These are phyloP conservation scores for Holotrichia oblita DNA, from an alignment of 1,140 invertebrate species.

Conservation along the genomic window DNA sequence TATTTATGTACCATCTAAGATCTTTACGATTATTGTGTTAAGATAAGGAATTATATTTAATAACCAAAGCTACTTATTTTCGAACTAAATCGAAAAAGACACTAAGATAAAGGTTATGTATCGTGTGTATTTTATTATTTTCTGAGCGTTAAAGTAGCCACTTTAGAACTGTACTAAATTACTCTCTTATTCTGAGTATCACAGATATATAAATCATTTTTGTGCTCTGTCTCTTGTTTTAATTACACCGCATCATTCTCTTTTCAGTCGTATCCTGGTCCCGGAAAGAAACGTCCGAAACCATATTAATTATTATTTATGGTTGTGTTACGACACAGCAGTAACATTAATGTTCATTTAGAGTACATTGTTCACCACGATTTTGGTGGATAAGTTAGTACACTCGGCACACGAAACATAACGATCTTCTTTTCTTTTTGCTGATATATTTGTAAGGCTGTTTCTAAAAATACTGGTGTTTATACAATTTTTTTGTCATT, in stretches of 20 bases:
- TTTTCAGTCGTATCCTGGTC: background rate
- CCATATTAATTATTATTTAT: conserved; percentile 21
- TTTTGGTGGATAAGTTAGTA: background rate
- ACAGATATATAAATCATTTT: conserved; percentile 4
- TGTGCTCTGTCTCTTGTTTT: conserved; percentile 3
- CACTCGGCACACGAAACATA: too few species aligned
- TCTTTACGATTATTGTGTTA: too few species aligned
- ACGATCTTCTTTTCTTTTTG: too few species aligned
- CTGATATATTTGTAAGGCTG: too few species aligned
- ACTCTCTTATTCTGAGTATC: background rate
- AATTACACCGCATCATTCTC: conserved; percentile 12
- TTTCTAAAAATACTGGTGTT: too few species aligned
- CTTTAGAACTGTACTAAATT: background rate
- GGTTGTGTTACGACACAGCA: background rate
- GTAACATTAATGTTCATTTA: conserved; percentile 14
- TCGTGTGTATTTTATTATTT: background rate
- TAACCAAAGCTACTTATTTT: too few species aligned
- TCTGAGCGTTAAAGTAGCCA: background rate
- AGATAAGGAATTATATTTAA: too few species aligned
- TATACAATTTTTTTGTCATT: too few species aligned
- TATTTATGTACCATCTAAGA: too few species aligned
- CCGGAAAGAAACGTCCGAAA: background rate
- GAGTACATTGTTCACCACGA: background rate
- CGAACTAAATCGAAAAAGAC: too few species aligned
- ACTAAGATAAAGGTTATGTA: too few species aligned